phyloP scores from a whole-genome alignment of 92 coral and sea anemone species.

The Meandrina meandrites region DNA sequence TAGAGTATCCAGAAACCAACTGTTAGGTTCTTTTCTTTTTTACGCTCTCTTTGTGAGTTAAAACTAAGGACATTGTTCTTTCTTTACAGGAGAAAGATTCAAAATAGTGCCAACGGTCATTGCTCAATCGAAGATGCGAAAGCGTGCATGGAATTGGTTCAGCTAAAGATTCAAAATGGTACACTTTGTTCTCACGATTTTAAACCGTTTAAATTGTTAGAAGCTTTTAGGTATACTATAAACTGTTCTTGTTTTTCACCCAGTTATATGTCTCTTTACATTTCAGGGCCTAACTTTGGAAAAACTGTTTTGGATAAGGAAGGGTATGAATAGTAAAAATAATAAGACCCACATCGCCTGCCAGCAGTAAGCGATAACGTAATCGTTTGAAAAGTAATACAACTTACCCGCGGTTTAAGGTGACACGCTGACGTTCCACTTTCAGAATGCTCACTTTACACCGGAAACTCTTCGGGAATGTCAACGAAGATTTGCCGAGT shows the following conservation, averaged over 20 bases:
- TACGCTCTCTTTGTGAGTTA: background rate
- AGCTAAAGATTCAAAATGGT: constrained; percentile 80
- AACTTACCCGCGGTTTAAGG: too few relatives aligned
- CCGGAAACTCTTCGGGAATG: too few relatives aligned
- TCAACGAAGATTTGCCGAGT: too few relatives aligned
- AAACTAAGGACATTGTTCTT: background rate
- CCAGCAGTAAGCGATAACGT: too few relatives aligned
- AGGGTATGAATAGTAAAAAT: constrained; percentile 37
- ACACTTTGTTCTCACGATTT: background rate
- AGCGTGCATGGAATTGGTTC: constrained; percentile 86
- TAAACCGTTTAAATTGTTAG: background rate
- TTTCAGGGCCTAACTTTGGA: constrained; percentile 56
- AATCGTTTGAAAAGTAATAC: too few relatives aligned
- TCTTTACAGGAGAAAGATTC: constrained; percentile 74
- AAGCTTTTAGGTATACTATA: background rate
- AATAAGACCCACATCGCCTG: too few relatives aligned
- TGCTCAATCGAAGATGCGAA: constrained; percentile 96
- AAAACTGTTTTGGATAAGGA: constrained; percentile 14
- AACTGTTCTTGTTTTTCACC: background rate
- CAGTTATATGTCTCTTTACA: background rate
- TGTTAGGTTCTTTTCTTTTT: background rate
- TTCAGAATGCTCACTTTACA: too few relatives aligned
- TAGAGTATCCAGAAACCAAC: too few relatives aligned
- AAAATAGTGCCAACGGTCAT: constrained; percentile 74
- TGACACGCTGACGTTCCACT: too few relatives aligned